A percentile compares a stretch with the other conserved stretches of the same genome.
Conservation (phyloP, 2,113 vertebrate genomes). For the Ciconia maguari region DNA sequence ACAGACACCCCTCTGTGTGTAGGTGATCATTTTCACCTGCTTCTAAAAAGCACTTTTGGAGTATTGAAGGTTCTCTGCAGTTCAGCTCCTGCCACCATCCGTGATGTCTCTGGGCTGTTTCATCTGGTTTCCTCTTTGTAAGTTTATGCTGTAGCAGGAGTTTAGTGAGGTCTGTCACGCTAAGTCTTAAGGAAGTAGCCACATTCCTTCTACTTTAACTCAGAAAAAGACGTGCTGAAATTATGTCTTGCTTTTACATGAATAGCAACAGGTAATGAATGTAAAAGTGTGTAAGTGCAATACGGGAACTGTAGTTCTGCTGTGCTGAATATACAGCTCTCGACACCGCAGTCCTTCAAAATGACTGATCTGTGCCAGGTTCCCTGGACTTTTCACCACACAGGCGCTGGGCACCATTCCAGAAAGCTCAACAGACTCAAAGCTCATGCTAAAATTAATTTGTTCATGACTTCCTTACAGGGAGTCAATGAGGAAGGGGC, state of each 20-base stretch:
- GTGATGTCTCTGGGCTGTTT: neutral
- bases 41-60: neutral
- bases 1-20: neutral
- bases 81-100: neutral
- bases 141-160: neutral
- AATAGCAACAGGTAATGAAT: neutral
- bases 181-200: neutral
- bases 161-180: neutral
- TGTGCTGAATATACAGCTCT: neutral
- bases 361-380: neutral
- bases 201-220: neutral
- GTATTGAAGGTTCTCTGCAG: neutral
- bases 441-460: neutral
- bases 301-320: neutral
- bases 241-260: neutral
- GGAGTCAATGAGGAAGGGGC: neutral
- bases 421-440: neutral
- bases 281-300: neutral
- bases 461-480: neutral
- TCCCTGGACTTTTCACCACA: neutral
- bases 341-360: neutral
- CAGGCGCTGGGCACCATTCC: neutral
- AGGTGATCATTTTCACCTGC: neutral
- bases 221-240: neutral
- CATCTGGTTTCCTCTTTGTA: neutral